These are phyloP conservation scores for Tapera naevia DNA, from an alignment of 2,797 vertebrate species.

Conservation along the genomic window DNA sequence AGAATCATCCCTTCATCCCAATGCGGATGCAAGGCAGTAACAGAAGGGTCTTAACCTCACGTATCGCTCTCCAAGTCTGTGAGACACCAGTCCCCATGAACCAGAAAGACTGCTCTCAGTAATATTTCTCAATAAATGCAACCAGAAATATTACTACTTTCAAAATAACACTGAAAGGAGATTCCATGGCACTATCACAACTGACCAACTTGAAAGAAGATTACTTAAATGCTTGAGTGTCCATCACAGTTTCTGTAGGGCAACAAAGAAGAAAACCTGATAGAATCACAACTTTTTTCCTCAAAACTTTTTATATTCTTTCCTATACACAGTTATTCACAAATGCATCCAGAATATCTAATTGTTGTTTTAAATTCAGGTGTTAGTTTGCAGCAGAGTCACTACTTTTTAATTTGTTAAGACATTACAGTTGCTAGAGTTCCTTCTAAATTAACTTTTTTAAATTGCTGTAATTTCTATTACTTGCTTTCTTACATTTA, in stretches of 20 bases:
- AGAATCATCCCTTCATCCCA: neutral
- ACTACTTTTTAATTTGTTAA: neutral
- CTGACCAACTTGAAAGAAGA: neutral
- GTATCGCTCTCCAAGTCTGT: neutral
- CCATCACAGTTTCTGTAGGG: neutral
- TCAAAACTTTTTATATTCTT: neutral
- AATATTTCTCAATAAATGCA: neutral
- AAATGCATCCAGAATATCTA: neutral
- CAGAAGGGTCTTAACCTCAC: neutral
- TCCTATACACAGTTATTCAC: neutral
- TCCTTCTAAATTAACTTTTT: neutral
- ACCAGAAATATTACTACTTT: neutral
- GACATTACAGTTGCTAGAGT: neutral
- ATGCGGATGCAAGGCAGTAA: neutral
- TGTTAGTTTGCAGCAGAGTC: neutral
- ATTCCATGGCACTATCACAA: neutral
- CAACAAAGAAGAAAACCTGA: neutral
- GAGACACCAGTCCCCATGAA: neutral
- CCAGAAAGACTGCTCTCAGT: neutral
- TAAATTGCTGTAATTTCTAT: neutral
- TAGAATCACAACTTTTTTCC: neutral
- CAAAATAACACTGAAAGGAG: neutral
- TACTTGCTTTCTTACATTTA: neutral
- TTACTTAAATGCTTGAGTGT: neutral
- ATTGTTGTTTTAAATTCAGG: neutral